A percentile compares a stretch with the other conserved stretches of the same genome.
Conservation (phyloP, 2,888 invertebrate species). For the Athrips mouffetella region DNA sequence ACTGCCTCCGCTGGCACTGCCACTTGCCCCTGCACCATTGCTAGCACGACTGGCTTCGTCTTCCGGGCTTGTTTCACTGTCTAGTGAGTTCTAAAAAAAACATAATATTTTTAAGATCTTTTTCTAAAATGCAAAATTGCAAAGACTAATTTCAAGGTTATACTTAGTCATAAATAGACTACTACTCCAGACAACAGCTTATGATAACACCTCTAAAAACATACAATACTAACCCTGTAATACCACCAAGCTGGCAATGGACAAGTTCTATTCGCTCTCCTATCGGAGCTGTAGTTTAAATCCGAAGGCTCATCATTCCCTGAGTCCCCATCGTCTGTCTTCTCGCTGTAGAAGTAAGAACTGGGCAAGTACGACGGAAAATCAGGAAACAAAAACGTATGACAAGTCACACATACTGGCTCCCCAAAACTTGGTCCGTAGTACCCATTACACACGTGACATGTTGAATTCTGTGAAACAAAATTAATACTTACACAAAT, state of each 20-base stretch:
- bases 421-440: constrained; percentile 95
- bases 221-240: constrained; percentile 50
- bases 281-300: constrained; percentile 76
- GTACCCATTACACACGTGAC: constrained; percentile 93
- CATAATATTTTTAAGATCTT: neutral
- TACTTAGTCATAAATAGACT: too few relatives aligned
- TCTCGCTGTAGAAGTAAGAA: constrained; percentile 72
- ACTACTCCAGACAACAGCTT: too few relatives aligned
- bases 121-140: neutral
- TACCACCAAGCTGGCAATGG: constrained; percentile 61
- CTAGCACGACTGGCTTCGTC: constrained; percentile 62
- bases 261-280: constrained; percentile 58
- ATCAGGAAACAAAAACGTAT: constrained; percentile 93
- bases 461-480: constrained; percentile 80
- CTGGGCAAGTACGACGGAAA: constrained; percentile 77
- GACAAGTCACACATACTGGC: constrained; percentile 94
- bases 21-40: constrained; percentile 53
- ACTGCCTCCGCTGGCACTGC: constrained; percentile 36
- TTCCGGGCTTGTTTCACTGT: constrained; percentile 70
- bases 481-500: neutral
- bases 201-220: too few relatives aligned
- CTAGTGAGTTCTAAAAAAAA: constrained; percentile 54
- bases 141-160: neutral
- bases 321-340: constrained; percentile 93
- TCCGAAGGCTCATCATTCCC: constrained; percentile 96